Conservation (phyloP, 2,797 vertebrate genomes). For the Lates japonicus region DNA sequence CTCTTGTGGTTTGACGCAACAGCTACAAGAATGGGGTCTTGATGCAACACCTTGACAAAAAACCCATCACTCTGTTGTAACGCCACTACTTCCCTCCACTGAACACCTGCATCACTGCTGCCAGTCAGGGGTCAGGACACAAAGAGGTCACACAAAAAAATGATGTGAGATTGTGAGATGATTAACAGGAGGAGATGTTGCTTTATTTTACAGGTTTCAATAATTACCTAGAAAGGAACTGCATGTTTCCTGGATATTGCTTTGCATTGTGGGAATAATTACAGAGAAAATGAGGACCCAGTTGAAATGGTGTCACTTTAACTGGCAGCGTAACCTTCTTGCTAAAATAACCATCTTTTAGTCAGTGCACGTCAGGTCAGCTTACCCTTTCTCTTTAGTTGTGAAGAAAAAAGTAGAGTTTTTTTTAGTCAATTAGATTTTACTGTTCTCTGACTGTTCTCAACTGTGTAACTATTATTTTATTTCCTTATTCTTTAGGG, state of each 20-base stretch:
- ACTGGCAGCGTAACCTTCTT: neutral
- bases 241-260: neutral
- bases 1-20: neutral
- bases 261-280: neutral
- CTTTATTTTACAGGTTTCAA: neutral
- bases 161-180: neutral
- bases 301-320: neutral
- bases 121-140: neutral
- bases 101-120: neutral
- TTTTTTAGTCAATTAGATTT: neutral
- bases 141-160: neutral
- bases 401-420: too few relatives aligned
- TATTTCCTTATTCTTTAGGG: neutral
- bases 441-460: neutral
- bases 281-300: neutral
- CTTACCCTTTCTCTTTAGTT: neutral
- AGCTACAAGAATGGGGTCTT: neutral
- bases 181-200: neutral
- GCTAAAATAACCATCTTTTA: neutral
- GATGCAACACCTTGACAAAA: neutral
- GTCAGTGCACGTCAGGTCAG: neutral
- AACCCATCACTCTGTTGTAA: neutral
- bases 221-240: neutral
- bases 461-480: neutral
- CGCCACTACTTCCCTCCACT: neutral